A percentile compares a stretch with the other conserved stretches of the same genome.
These are phyloP conservation scores for Orchesella flavescens DNA, from an alignment of 2,888 invertebrate genomes.

Conservation along the genomic window DNA sequence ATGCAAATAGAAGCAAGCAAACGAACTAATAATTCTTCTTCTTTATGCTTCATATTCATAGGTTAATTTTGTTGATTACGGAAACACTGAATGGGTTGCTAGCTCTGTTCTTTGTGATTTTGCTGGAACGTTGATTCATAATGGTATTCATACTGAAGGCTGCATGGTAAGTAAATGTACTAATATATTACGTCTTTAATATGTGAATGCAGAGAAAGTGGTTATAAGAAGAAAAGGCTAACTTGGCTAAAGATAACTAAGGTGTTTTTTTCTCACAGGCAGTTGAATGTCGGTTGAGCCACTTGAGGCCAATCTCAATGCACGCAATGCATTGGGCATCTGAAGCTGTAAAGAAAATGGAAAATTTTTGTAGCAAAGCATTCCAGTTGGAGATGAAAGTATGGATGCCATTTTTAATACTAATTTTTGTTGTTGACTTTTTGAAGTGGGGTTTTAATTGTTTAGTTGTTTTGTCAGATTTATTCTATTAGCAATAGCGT, in stretches of 20 bases:
- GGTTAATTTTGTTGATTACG: conserved; percentile 88
- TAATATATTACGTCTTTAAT: no score
- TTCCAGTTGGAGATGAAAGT: conserved; percentile 45
- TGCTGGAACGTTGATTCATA: conserved; percentile 31
- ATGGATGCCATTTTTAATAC: no score
- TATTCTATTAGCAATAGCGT: conserved; percentile 87
- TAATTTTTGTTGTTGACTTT: no score
- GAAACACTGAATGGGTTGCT: conserved; percentile 76
- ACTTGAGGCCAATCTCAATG: conserved; percentile 66
- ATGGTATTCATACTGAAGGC: no score
- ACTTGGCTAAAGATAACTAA: no score
- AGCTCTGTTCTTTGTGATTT: conserved; percentile 49
- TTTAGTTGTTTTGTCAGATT: conserved; percentile 74
- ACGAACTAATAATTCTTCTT: no score
- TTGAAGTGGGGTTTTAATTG: no score
- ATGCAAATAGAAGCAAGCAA: no score
- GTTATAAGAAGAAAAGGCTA: no score
- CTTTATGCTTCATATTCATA: conserved; percentile 74
- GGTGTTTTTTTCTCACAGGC: conserved; percentile 55
- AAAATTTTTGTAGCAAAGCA: conserved; percentile 51
- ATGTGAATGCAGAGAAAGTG: no score
- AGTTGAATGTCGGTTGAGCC: conserved; percentile 68
- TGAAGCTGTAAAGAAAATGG: conserved; percentile 54
- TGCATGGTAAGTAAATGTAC: conserved; percentile 62
- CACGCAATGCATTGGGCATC: conserved; percentile 68